phyloP scores from a whole-genome alignment of 2,888 invertebrate genomes.

The Dione vanillae region DNA sequence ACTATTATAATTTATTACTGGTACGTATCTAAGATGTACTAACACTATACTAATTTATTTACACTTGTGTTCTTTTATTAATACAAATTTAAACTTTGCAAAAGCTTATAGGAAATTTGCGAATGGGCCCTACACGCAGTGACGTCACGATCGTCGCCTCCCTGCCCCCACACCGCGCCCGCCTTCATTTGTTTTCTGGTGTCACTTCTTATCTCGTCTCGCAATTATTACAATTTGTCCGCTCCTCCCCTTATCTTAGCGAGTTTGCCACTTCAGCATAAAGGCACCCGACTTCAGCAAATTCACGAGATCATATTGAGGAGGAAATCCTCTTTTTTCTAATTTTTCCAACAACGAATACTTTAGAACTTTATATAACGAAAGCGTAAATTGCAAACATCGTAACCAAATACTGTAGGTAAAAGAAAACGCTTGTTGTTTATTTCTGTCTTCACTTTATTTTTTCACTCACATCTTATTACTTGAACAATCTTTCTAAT shows the following conservation, averaged over 20 bases:
- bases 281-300: conserved; percentile 79
- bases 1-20: no score
- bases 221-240: conserved; percentile 85
- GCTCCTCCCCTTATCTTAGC: conserved; percentile 82
- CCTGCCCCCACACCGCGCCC: conserved; percentile 59
- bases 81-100: no score
- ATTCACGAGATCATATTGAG: conserved; percentile 78
- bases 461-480: conserved; percentile 67
- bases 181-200: conserved; percentile 84
- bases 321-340: conserved; percentile 65
- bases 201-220: conserved; percentile 83
- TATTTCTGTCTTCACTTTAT: conserved; percentile 72
- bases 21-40: no score
- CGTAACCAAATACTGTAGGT: conserved; percentile 68
- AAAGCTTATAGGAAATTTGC: conserved; percentile 53
- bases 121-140: conserved; percentile 56
- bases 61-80: no score
- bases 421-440: conserved; percentile 63
- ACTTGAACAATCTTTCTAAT: conserved; percentile 65
- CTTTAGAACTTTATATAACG: conserved; percentile 77
- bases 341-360: conserved; percentile 63
- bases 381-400: conserved; percentile 73
- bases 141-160: conserved; percentile 67
- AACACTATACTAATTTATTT: no score
- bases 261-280: conserved; percentile 80